Evolutionary conservation across 2,888 invertebrate genomes (phyloP).

Genomic region (Tubulanus polymorphus): DNA sequence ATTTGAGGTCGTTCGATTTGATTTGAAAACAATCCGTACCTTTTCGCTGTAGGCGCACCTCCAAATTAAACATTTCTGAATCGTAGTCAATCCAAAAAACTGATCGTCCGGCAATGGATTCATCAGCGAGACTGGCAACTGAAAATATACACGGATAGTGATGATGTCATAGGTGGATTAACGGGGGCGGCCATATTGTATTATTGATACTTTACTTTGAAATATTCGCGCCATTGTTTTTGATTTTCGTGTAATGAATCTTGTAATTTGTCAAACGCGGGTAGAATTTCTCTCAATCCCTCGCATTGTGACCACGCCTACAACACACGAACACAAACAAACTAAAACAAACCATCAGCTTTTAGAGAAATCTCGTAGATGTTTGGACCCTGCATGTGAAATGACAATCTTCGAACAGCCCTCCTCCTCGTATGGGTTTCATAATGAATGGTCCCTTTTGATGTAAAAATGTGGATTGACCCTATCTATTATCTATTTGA

Average conservation of each 20-base stretch:
- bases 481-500: no score
- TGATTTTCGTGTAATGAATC: conserved; percentile 34
- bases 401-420: no score
- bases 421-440: no score
- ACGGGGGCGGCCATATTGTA: not conserved
- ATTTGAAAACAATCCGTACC: conserved; percentile 24
- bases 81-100: conserved; percentile 36
- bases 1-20: no score
- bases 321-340: conserved; percentile 6
- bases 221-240: conserved; percentile 46
- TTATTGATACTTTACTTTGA: conserved; percentile 29
- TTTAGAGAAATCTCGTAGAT: not conserved
- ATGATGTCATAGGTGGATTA: not conserved
- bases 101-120: conserved; percentile 39
- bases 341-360: not conserved
- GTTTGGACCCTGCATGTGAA: no score
- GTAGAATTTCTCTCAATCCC: conserved; percentile 38
- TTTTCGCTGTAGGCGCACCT: conserved; percentile 38
- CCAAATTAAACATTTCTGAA: conserved; percentile 51
- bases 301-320: conserved; percentile 46
- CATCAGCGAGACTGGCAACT: conserved; percentile 40
- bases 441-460: no score
- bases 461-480: no score
- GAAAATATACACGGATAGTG: conserved; percentile 15
- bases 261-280: conserved; percentile 38